Percentiles rank a stretch among this genome's conserved stretches.
phyloP scores from a whole-genome alignment of 2,113 vertebrate genomes.

The Amazona vittata region DNA sequence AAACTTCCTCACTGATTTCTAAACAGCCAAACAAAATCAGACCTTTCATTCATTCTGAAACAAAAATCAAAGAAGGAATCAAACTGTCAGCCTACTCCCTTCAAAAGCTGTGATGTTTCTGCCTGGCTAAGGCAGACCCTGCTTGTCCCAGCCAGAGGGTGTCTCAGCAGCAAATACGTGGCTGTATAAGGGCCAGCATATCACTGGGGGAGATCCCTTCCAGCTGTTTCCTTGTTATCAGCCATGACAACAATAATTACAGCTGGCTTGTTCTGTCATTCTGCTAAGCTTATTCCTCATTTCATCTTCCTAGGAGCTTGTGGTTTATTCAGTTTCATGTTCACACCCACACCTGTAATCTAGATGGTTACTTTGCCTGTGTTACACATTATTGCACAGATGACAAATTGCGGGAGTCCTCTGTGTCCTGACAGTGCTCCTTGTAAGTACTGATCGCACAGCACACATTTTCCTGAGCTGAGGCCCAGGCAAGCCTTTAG shows the following conservation, averaged over 20 bases:
- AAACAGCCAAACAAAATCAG: background rate
- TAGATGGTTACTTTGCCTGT: background rate
- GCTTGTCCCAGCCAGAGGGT: background rate
- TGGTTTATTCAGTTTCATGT: background rate
- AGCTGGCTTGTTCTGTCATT: background rate
- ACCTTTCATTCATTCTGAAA: background rate
- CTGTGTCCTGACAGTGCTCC: background rate
- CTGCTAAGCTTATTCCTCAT: background rate
- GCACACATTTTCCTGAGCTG: background rate
- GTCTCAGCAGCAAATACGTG: background rate
- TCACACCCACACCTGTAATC: background rate
- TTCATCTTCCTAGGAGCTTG: background rate
- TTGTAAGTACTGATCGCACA: background rate
- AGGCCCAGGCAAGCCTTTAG: background rate
- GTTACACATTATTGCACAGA: background rate
- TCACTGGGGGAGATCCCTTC: background rate
- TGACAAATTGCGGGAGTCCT: background rate
- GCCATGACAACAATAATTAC: background rate
- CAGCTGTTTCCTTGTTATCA: background rate
- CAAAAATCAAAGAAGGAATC: background rate
- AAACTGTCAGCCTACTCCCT: too few relatives aligned
- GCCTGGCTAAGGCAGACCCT: background rate
- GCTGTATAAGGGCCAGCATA: background rate
- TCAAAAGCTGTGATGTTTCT: background rate
- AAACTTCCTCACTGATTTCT: background rate